These are phyloP conservation scores for Anguilla megastoma DNA, from an alignment of 2,797 vertebrate genomes.

Conservation along the genomic window DNA sequence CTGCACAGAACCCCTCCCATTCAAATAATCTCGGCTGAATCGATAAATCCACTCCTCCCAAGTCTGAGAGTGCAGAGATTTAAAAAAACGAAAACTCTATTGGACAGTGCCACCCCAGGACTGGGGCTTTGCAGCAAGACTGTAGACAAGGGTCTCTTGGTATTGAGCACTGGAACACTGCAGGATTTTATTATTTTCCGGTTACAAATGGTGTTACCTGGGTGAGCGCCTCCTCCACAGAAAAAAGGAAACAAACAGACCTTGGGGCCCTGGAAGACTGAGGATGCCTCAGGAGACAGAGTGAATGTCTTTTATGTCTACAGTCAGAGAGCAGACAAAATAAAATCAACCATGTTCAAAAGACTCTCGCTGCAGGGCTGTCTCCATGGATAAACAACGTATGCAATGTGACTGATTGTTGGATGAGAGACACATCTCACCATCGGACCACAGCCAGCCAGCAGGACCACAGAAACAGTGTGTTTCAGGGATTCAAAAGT, in stretches of 20 bases:
- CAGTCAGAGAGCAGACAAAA: not conserved
- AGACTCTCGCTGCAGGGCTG: not conserved
- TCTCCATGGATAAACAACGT: not conserved
- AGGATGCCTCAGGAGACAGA: not conserved
- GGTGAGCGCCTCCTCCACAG: not conserved
- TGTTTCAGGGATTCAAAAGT: not conserved
- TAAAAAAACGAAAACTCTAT: conserved; percentile 4
- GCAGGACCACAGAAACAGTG: not conserved
- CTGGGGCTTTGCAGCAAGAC: not conserved
- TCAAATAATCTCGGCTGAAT: conserved; percentile 16
- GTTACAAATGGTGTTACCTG: not conserved
- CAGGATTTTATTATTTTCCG: not conserved
- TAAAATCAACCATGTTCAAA: not conserved
- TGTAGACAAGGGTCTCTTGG: not conserved
- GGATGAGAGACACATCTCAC: not conserved
- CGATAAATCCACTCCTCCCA: not conserved
- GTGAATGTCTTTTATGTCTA: not conserved
- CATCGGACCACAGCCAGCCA: not conserved
- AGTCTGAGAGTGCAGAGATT: not conserved
- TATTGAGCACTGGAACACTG: not conserved
- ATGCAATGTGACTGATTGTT: not conserved
- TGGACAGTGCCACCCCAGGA: not conserved
- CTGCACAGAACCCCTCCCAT: conserved; percentile 9
- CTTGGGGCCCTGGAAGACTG: not conserved
- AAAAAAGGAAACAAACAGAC: not conserved